Base-by-base conservation (phyloP, 2,113 vertebrate species). In the Nyctibius bracteatus region DNA sequence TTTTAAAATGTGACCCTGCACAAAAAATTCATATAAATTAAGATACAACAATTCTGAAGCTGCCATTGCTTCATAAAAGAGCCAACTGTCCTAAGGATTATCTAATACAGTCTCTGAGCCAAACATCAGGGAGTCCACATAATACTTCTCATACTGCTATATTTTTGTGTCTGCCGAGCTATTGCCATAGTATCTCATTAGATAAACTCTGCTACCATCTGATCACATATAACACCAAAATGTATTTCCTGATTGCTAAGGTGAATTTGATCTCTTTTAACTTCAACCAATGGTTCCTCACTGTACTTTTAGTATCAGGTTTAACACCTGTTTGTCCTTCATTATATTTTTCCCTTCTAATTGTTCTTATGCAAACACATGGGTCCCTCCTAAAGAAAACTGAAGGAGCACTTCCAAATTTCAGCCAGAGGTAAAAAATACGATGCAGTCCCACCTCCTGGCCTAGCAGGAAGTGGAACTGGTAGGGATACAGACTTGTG, bases 11-110 rank as follows among this genome's bases (percentile, higher is more conserved):
- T 44, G 37, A 43, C 41, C 51, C 41, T 51, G 28, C 16, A 35
- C 31, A 90, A 39, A 68, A 61, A 82, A 70, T 39, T 35, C 7
- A 62, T 93, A 94, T 97, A 93, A 94, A 96, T 85, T 74, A 95
- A 96, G 92, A 88, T 41, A 54, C 65, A 92, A 96, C 71, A 83
- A 94, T 37, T 88, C 33, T 46, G 43, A 81, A 57, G 49, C 80
- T 94, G 82, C 55, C 37, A 90, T 31, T 65, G 65, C 57, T 87
- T 95, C 81, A 77, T 81, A 83, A 88, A 93, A 92, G 31, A 71
- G 25, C 66, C 18, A 91, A 12, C 63, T 80, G 90, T 54, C 47
- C 83, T 86, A 90, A 90, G 72, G 15, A 46, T 78, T 84, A 67
- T 63, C 72, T 43, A 72, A 75, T 47, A 37, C 22, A 70, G 43